Evolutionary conservation across 2,797 vertebrate genomes (phyloP).

Genomic region (Hyperoplus lanceolatus): DNA sequence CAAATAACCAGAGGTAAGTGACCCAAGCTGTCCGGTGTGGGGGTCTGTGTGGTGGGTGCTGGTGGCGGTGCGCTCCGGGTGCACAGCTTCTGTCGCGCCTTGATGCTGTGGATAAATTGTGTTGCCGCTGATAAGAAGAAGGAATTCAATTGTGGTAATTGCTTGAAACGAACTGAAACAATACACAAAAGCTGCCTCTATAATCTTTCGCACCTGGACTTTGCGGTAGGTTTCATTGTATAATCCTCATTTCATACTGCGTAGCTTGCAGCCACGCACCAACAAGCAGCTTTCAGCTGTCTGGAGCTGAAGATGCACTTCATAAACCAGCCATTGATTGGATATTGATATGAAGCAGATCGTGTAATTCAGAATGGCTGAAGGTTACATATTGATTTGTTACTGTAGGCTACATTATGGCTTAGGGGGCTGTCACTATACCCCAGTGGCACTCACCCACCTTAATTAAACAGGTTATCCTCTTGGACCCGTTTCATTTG

Average conservation of each 20-base stretch:
- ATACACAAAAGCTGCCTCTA: neutral
- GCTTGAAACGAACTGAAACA: neutral
- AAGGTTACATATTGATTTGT: conserved; percentile 16
- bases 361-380: conserved; percentile 29
- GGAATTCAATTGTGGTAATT: neutral
- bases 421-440: neutral
- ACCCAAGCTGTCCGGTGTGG: conserved; percentile 57
- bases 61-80: conserved; percentile 53
- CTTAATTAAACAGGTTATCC: conserved; percentile 13
- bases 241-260: conserved; percentile 76
- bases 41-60: conserved; percentile 45
- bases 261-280: conserved; percentile 77
- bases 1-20: conserved; percentile 79
- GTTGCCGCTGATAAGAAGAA: conserved; percentile 12
- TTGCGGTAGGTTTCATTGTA: conserved; percentile 36
- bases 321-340: conserved; percentile 34
- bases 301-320: conserved; percentile 44
- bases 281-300: conserved; percentile 48
- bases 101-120: conserved; percentile 46
- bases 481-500: neutral
- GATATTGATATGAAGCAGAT: conserved; percentile 35
- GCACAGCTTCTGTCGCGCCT: conserved; percentile 46
- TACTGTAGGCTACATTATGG: neutral
- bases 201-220: conserved; percentile 8
- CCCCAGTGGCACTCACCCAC: conserved; percentile 16